Conservation (phyloP, 2,888 invertebrate genomes). For the Leptothorax acervorum region DNA sequence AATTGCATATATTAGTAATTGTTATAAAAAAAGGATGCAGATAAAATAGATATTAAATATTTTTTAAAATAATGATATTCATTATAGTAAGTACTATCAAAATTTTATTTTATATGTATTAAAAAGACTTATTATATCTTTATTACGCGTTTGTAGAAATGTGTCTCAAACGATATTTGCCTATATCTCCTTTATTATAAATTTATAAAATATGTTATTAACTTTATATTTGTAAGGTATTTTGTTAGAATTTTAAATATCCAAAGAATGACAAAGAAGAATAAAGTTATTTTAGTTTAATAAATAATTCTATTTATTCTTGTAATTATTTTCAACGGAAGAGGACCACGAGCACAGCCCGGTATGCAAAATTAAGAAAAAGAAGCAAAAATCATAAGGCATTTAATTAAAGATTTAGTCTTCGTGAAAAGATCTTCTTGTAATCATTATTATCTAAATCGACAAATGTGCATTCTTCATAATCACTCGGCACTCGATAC, state of each 20-base stretch:
- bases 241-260: background rate
- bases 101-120: background rate
- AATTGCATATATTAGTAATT: background rate
- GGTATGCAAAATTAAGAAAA: conserved; percentile 70
- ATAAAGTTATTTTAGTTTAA: background rate
- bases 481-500: conserved; percentile 17
- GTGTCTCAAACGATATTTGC: background rate
- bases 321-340: conserved; percentile 3
- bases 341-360: conserved; percentile 71
- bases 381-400: conserved; percentile 63
- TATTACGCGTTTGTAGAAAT: background rate
- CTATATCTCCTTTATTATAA: background rate
- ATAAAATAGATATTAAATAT: background rate
- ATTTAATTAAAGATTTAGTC: conserved; percentile 31
- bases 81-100: background rate
- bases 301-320: conserved; percentile 10
- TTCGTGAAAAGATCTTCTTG: conserved; percentile 1
- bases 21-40: background rate
- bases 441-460: conserved; percentile 8
- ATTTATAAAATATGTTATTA: background rate
- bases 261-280: background rate
- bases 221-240: background rate
- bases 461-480: conserved; percentile 10
- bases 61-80: background rate
- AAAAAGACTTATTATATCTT: background rate